Conservation (phyloP, 2,113 vertebrate species). For the Chloroceryle aenea region DNA sequence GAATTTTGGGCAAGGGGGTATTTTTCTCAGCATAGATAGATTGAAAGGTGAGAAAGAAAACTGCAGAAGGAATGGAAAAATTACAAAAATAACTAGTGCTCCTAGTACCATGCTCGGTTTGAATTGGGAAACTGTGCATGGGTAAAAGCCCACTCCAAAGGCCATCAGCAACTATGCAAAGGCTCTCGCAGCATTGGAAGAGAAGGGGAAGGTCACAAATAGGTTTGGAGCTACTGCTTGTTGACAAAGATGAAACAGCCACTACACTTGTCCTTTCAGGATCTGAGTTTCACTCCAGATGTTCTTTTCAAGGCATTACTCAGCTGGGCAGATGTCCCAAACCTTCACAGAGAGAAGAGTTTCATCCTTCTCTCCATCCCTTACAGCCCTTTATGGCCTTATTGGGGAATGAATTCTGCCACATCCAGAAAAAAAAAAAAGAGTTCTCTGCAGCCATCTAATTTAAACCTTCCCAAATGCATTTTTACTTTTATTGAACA, state of each 20-base stretch:
- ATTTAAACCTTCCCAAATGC: neutral
- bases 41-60: neutral
- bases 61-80: neutral
- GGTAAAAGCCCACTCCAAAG: neutral
- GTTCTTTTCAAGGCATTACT: neutral
- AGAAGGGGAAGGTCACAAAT: neutral
- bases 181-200: accelerated
- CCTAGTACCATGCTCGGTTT: neutral
- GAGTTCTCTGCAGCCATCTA: neutral
- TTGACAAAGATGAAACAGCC: neutral
- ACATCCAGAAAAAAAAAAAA: neutral
- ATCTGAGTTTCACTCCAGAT: neutral
- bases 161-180: accelerated
- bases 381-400: neutral
- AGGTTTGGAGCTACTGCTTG: neutral
- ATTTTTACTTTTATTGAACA: slow-evolving; percentile 6
- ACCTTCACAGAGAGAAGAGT: neutral
- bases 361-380: neutral
- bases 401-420: neutral
- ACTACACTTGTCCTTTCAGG: neutral
- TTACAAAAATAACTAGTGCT: neutral
- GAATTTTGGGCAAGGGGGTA: neutral
- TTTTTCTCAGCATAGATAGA: neutral
- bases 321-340: neutral
- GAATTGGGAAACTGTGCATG: neutral